phyloP scores from a whole-genome alignment of 2,113 vertebrate genomes.

The Sebastes schlegelii region DNA sequence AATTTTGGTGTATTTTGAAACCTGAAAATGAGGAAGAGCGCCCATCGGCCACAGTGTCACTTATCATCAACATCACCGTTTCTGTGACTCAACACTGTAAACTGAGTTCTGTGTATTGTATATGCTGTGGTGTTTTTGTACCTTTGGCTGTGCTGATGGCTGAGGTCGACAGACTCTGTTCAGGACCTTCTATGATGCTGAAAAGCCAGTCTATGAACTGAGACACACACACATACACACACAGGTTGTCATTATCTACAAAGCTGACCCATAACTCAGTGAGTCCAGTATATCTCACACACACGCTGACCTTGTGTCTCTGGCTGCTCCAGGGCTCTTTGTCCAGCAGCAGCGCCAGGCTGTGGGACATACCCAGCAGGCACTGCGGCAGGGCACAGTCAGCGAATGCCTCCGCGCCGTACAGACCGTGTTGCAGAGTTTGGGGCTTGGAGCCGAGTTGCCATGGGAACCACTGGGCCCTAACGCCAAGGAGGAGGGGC shows the following conservation, averaged over 20 bases:
- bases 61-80: not conserved
- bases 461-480: constrained; percentile 87
- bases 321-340: constrained; percentile 95
- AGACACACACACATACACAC: constrained; percentile 29
- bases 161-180: constrained; percentile 81
- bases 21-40: too few species aligned
- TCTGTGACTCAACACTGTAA: not conserved
- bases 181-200: constrained; percentile 86
- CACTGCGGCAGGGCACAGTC: constrained; percentile 80
- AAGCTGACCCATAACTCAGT: too few species aligned
- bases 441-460: constrained; percentile 54
- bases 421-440: constrained; percentile 58
- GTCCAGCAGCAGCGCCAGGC: constrained; percentile 86
- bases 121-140: constrained; percentile 54
- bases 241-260: not conserved
- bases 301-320: constrained; percentile 86
- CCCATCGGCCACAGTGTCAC: too few species aligned
- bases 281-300: not conserved
- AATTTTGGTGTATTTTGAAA: not conserved
- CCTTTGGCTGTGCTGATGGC: constrained; percentile 87
- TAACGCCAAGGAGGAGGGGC: constrained; percentile 91
- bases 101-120: not conserved
- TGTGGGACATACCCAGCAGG: constrained; percentile 85
- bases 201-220: constrained; percentile 97
- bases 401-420: constrained; percentile 77